A percentile compares a stretch with the other conserved stretches of the same genome.
Conservation (phyloP, 1,140 invertebrate genomes). For the Thrips palmi region DNA sequence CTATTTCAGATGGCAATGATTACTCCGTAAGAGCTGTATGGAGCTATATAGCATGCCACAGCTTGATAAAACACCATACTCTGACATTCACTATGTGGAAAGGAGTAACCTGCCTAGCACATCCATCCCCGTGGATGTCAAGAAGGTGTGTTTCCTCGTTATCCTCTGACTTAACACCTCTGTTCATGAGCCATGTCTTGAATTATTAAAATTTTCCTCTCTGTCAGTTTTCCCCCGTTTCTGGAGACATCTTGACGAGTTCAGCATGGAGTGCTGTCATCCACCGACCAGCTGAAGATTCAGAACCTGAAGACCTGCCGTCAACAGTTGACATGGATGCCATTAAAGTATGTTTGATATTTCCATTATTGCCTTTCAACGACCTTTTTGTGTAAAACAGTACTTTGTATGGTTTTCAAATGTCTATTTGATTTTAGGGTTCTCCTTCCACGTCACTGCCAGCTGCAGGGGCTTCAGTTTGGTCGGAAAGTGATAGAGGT, state of each 20-base stretch:
- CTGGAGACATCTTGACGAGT: slow-evolving; percentile 17
- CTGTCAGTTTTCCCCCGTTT: slow-evolving; percentile 1
- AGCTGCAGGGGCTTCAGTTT: slow-evolving; percentile 12
- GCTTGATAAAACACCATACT: slow-evolving; percentile 15
- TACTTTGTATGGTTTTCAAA: neutral
- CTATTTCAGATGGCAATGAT: neutral
- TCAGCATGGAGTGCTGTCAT: slow-evolving; percentile 23
- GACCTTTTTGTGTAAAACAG: neutral
- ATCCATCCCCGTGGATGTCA: slow-evolving; percentile 8
- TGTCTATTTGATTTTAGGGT: slow-evolving; percentile 13
- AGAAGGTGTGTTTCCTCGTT: slow-evolving; percentile 9
- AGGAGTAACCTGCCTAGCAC: too few relatives aligned
- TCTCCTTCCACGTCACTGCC: slow-evolving; percentile 16
- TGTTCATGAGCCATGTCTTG: slow-evolving; percentile 2
- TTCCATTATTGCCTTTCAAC: neutral
- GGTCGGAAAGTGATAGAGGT: neutral
- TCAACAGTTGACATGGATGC: slow-evolving; percentile 29
- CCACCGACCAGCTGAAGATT: slow-evolving; percentile 22
- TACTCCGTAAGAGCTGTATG: slow-evolving; percentile 13
- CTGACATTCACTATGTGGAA: too few relatives aligned
- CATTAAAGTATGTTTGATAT: slow-evolving; percentile 21
- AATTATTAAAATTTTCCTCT: slow-evolving; percentile 1
- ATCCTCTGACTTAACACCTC: neutral
- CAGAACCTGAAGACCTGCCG: slow-evolving; percentile 24
- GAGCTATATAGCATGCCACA: slow-evolving; percentile 18